Percentiles rank a stretch among this genome's conserved stretches.
Conservation (phyloP, 2,888 invertebrate species). For the Taphrorychus bicolor region DNA sequence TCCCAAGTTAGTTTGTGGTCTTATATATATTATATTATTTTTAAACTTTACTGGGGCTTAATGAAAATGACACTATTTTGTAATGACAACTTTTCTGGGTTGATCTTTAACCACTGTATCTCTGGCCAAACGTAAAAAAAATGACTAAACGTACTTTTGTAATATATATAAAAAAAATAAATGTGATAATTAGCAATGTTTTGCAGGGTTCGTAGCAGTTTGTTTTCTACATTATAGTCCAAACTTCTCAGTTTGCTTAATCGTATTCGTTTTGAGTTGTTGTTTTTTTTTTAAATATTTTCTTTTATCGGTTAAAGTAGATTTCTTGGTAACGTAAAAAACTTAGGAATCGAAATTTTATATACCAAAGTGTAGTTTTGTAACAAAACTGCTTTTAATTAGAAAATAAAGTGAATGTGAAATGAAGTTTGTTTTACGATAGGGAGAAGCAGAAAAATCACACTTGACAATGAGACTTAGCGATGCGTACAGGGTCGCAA, state of each 20-base stretch:
- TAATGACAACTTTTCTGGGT: too few species aligned
- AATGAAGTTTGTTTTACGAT: background rate
- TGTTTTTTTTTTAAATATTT: background rate
- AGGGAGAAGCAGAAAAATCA: background rate
- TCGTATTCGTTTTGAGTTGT: background rate
- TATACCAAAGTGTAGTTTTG: background rate
- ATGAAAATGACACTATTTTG: too few species aligned
- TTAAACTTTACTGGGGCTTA: too few species aligned
- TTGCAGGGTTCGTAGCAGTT: slow-evolving; percentile 22
- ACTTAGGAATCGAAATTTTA: background rate
- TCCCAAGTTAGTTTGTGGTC: too few species aligned
- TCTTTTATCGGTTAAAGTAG: slow-evolving; percentile 7
- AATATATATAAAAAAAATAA: background rate
- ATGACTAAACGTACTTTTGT: background rate
- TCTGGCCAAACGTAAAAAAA: background rate
- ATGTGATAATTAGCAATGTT: slow-evolving; percentile 34
- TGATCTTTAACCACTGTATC: too few species aligned
- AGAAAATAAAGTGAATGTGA: background rate
- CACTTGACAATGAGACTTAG: too few species aligned
- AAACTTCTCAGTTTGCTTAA: background rate
- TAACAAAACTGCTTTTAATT: background rate
- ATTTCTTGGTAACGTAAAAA: background rate
- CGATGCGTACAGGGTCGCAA: too few species aligned
- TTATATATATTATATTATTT: too few species aligned
- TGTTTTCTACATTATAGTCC: background rate